Evolutionary conservation across 2,888 invertebrate genomes (phyloP).

Genomic region (Cephus nigrinus): DNA sequence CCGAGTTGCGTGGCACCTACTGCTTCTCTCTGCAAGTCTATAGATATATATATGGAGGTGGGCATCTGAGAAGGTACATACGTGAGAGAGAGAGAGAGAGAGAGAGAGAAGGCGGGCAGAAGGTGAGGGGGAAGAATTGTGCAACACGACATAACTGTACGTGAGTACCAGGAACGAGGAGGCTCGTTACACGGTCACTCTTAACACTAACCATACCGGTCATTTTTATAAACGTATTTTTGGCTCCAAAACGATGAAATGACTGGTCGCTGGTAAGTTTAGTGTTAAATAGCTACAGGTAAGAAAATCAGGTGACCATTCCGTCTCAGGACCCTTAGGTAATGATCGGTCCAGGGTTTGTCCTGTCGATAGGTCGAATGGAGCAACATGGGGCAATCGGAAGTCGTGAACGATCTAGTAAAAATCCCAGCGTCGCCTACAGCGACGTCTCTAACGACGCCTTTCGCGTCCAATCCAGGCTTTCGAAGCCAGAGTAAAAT

Average conservation of each 20-base stretch:
- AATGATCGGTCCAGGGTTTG: neutral
- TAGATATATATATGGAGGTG: neutral
- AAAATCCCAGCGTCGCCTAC: neutral
- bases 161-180: neutral
- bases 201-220: too few relatives aligned
- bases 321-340: neutral
- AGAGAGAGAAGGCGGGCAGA: neutral
- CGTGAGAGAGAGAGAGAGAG: conserved; percentile 14
- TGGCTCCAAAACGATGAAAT: too few relatives aligned
- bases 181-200: neutral
- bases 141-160: conserved; percentile 1
- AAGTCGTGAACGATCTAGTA: neutral
- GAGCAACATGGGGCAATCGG: too few relatives aligned
- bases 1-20: neutral
- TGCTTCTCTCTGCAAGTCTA: neutral
- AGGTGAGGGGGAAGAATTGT: neutral
- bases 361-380: neutral
- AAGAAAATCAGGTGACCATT: too few relatives aligned
- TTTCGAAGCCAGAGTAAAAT: neutral
- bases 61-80: conserved; percentile 33
- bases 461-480: neutral
- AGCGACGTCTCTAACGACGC: neutral
- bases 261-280: too few relatives aligned
- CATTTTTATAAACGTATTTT: too few relatives aligned
- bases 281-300: neutral